Evolutionary conservation across 2,797 vertebrate genomes (phyloP), one percentile per base, ranked within the genome.

Genomic region (Eulemur coronatus): DNA sequence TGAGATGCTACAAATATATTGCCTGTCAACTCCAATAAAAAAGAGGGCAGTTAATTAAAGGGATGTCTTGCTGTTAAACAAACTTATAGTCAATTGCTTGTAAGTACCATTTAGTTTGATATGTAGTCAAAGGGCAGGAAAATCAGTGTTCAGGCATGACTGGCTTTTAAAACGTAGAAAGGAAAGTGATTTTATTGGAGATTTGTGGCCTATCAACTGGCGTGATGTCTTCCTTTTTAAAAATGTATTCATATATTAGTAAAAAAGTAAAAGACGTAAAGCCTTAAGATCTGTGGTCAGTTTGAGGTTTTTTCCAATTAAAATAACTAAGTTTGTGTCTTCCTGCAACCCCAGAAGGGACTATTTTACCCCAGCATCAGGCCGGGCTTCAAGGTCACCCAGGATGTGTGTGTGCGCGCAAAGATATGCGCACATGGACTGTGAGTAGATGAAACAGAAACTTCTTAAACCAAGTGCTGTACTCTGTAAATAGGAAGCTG

Each of bases 21-120:
- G 95, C 97, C 91, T 96, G 97, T 98, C 98, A 97, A 97, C 96
- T 95, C 93, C 85, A 90, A 89, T 96, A 95, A 97, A 94, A 96
- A 97, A 88, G 75, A 96, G 67, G 73, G 35, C 63, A 91, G 97
- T 94, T 98, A 92, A 97, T 98, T 98, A 97, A 93, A 98, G 95
- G 63, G 89, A 94, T 94, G 95, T 90, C 96, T 95, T 97, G 86
- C 93, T 96, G 89, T 94, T 98, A 97, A 84, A 69, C 93, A 97
- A 96, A 97, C 79, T 63, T 88, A 61, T 24, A 80, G 95, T 97
- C 89, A 94, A 52, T 85, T 96, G 85, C 15, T 35, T 90, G 89
- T 97, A 18, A 52, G 91, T 92, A 97, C 81, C 86, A 92, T 96
- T 97, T 93, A 79, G 96, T 95, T 97, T 97, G 97, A 97, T 55